phyloP scores from a whole-genome alignment of 2,888 invertebrate species.

The Hypsopygia costalis region DNA sequence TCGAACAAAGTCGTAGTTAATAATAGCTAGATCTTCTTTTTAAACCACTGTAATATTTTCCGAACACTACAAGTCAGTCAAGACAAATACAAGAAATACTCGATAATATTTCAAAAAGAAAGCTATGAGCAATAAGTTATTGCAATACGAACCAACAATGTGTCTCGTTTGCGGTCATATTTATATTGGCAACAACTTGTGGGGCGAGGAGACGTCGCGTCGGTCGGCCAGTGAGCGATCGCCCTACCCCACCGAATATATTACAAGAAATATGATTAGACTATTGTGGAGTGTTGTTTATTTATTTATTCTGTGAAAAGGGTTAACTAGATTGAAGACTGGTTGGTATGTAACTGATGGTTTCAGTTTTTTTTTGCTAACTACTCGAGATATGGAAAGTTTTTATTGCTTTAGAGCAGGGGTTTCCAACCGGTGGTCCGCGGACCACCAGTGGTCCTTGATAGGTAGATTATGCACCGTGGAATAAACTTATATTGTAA shows the following conservation, averaged over 20 bases:
- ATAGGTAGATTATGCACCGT: too few species aligned
- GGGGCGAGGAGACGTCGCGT: background rate
- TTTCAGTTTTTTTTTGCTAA: too few species aligned
- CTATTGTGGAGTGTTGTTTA: conserved; percentile 34
- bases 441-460: too few species aligned
- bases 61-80: too few species aligned
- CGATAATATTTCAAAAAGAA: background rate
- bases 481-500: too few species aligned
- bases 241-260: conserved; percentile 22
- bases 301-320: conserved; percentile 31
- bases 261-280: conserved; percentile 39
- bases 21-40: too few species aligned
- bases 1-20: too few species aligned
- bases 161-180: background rate
- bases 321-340: conserved; percentile 16
- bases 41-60: too few species aligned
- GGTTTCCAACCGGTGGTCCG: too few species aligned
- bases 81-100: background rate
- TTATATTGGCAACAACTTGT: conserved; percentile 1
- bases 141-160: background rate
- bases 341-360: too few species aligned
- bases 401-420: too few species aligned
- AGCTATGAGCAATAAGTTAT: background rate
- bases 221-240: conserved; percentile 7
- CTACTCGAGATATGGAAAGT: too few species aligned